Base-by-base conservation (phyloP, 2,888 invertebrate species). In the Scelioninae gen. 1 region DNA sequence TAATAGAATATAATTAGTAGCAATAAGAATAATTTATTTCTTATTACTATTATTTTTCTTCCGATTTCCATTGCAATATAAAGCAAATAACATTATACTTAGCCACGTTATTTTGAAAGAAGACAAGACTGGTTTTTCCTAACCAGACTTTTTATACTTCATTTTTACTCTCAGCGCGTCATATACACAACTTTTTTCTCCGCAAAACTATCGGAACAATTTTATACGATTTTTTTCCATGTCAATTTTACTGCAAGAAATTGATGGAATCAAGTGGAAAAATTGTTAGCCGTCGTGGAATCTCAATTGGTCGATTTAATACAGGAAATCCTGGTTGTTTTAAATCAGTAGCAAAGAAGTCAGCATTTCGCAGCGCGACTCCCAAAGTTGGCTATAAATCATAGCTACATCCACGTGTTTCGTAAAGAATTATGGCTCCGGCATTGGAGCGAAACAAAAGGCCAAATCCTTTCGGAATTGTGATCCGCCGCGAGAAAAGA, bases 371-470 rank as follows among this genome's bases (percentile, higher is more conserved):
- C 40, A 32, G 10, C 13, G 45, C 60, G 45, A 45, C 16, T 40
- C 9, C 53, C 13, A 43, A 68, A 68, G 68, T 68, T 68, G 68
- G 55, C 5, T 55, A 45, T 68, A 55, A 55, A 68, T 68, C 68
- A 55, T 23, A 43, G 43, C 16, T 55, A 55, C 13, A 55, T 55
- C 68, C 55, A 38, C 66, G 66, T 40, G 53, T 66, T 68, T 68
- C 31, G 43, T 43, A 53, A 66, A 55, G 68, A 68, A 15, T 68
- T 68, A 68, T 55, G 68, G 68, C 43, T 15, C 43, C 15, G 45
- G 38, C 68, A 45, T 55, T 55, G 43, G 23, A 55, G 53, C 68
- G 68, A 68, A 68, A 68, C 68, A 68, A 68, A 68, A 68, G 68
- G 32, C 68, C 40, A 68, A 68, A 68, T 68, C 68, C 68, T 55